These are phyloP conservation scores for Caenorhabditis doughertyi DNA, from an alignment of 2,888 invertebrate species.

Conservation along the genomic window DNA sequence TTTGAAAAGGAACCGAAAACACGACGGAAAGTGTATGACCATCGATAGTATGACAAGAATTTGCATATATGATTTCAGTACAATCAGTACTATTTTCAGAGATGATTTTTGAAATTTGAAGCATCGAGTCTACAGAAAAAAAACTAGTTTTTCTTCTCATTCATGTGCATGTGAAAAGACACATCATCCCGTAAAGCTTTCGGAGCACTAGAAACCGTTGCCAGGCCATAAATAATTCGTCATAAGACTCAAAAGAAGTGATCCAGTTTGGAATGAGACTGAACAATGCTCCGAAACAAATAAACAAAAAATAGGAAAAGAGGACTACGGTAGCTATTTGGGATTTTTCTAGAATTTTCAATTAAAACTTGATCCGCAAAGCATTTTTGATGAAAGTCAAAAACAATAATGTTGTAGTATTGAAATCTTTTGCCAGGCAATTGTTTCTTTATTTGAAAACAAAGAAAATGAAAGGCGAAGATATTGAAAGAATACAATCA, in stretches of 20 bases:
- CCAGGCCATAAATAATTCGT: slow-evolving; percentile 24
- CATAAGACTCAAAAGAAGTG: background rate
- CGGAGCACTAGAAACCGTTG: slow-evolving; percentile 19
- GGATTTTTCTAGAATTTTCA: background rate
- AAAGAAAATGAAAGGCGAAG: background rate
- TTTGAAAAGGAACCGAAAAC: slow-evolving; percentile 24
- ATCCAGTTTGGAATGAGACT: too few species aligned
- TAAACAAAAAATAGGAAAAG: slow-evolving; percentile 8
- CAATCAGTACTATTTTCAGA: background rate
- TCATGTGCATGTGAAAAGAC: background rate
- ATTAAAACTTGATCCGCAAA: slow-evolving; percentile 4
- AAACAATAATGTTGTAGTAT: background rate
- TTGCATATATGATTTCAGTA: slow-evolving; percentile 11
- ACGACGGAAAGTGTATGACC: background rate
- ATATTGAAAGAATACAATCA: background rate
- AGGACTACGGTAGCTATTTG: slow-evolving; percentile 19
- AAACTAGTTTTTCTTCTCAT: background rate
- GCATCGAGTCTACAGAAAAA: background rate
- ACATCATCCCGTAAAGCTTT: slow-evolving; percentile 5
- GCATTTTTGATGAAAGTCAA: background rate
- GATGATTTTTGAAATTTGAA: slow-evolving; percentile 23
- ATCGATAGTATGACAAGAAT: slow-evolving; percentile 3
- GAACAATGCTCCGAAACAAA: background rate
- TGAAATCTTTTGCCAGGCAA: background rate
- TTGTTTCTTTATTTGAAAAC: slow-evolving; percentile 1